Percentiles rank a stretch among this genome's conserved stretches.
Conservation (phyloP, 2,113 vertebrate genomes). For the Paradoxurus hermaphroditus region DNA sequence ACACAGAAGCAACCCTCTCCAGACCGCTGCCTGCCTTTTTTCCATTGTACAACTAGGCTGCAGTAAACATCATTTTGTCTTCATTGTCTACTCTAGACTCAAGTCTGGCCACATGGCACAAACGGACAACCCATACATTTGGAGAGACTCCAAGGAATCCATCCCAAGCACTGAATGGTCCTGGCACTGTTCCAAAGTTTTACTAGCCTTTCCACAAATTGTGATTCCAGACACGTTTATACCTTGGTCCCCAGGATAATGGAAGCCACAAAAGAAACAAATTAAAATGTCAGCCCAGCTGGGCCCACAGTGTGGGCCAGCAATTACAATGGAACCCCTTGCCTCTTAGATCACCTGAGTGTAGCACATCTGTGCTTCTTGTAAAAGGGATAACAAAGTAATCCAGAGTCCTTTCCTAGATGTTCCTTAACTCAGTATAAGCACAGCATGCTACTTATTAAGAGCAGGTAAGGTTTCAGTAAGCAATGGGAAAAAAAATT, state of each 20-base stretch:
- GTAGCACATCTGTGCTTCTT: neutral
- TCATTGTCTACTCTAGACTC: slow-evolving; percentile 51
- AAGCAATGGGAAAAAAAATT: neutral
- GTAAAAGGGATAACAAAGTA: neutral
- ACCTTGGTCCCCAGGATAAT: slow-evolving; percentile 46
- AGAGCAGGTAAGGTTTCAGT: neutral
- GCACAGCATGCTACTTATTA: neutral
- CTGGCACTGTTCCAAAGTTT: slow-evolving; percentile 41
- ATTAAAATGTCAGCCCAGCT: slow-evolving; percentile 62
- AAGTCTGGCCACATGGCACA: slow-evolving; percentile 52
- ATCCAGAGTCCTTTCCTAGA: neutral
- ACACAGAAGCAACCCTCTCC: neutral
- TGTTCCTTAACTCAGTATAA: neutral
- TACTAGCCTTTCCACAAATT: neutral
- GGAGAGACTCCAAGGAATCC: slow-evolving; percentile 51
- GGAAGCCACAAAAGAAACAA: slow-evolving; percentile 55
- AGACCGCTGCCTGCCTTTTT: neutral
- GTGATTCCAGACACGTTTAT: slow-evolving; percentile 51
- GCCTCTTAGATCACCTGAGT: slow-evolving; percentile 2
- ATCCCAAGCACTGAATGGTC: slow-evolving; percentile 37
- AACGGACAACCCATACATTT: slow-evolving; percentile 14
- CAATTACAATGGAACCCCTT: slow-evolving; percentile 1
- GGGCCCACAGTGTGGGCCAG: neutral
- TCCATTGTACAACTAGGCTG: slow-evolving; percentile 12
- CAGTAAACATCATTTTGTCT: slow-evolving; percentile 43